These are phyloP conservation scores for Sebastes melanostomus DNA, from an alignment of 2,797 vertebrate species.

Conservation along the genomic window DNA sequence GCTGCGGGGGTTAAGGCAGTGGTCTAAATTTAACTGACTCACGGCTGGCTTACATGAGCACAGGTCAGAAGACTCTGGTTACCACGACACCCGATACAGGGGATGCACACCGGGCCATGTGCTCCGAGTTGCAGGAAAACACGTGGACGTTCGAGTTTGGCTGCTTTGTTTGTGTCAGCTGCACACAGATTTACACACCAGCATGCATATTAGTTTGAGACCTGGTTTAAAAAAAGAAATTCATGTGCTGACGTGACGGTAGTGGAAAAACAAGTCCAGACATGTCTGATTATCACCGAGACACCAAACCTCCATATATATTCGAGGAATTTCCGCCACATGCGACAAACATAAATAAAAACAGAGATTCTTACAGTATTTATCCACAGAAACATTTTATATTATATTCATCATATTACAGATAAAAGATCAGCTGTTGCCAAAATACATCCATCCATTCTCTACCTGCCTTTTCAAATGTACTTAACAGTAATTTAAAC, in stretches of 20 bases:
- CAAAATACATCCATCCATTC: neutral
- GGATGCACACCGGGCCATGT: conserved; percentile 22
- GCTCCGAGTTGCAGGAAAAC: conserved; percentile 24
- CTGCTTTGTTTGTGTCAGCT: conserved; percentile 12
- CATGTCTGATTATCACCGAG: neutral
- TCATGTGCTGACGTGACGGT: neutral
- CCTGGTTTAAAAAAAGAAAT: neutral
- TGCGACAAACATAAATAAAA: neutral
- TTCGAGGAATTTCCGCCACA: neutral
- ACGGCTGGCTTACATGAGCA: conserved; percentile 31
- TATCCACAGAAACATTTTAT: neutral
- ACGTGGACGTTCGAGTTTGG: neutral
- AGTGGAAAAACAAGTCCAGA: conserved; percentile 23
- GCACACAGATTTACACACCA: conserved; percentile 6
- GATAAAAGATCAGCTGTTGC: neutral
- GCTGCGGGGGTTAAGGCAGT: neutral
- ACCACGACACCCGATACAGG: conserved; percentile 19
- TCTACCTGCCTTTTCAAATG: neutral
- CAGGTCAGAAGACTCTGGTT: conserved; percentile 29
- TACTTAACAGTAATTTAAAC: neutral
- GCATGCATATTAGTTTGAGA: neutral
- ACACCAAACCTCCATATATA: neutral
- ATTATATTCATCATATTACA: neutral
- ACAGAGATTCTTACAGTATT: neutral
- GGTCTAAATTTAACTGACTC: conserved; percentile 63